These are phyloP conservation scores for Theocolax elegans DNA, from an alignment of 1,140 invertebrate species.

Conservation along the genomic window DNA sequence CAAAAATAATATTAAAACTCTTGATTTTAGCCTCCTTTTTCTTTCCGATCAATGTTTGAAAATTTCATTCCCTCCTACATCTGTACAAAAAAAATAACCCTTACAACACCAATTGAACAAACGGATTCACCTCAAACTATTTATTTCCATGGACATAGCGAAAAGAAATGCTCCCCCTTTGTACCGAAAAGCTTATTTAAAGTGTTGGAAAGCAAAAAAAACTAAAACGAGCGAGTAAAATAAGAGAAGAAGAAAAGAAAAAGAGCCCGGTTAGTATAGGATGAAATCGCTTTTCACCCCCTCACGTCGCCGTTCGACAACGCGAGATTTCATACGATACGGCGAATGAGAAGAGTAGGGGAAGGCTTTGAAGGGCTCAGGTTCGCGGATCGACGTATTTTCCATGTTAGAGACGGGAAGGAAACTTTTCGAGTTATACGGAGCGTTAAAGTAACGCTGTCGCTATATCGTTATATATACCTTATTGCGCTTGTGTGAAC, in stretches of 20 bases:
- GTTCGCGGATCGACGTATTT: conserved; percentile 52
- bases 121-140: no score
- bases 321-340: conserved; percentile 34
- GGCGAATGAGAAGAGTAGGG: background rate
- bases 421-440: conserved; percentile 49
- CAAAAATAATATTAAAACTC: no score
- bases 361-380: conserved; percentile 46
- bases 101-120: no score
- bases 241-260: conserved; percentile 22
- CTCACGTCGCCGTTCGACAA: conserved; percentile 24
- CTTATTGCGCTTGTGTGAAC: no score
- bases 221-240: background rate
- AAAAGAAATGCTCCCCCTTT: background rate
- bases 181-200: conserved; percentile 8
- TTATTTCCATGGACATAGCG: no score
- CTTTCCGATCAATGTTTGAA: no score
- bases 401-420: conserved; percentile 38
- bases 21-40: no score
- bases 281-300: conserved; percentile 37
- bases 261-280: background rate
- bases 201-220: conserved; percentile 9
- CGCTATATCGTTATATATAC: background rate
- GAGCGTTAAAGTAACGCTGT: conserved; percentile 44
- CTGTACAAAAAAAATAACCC: no score
- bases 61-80: no score